These are phyloP conservation scores for Teleopsis dalmanni DNA, from an alignment of 1,140 invertebrate species.

Conservation along the genomic window DNA sequence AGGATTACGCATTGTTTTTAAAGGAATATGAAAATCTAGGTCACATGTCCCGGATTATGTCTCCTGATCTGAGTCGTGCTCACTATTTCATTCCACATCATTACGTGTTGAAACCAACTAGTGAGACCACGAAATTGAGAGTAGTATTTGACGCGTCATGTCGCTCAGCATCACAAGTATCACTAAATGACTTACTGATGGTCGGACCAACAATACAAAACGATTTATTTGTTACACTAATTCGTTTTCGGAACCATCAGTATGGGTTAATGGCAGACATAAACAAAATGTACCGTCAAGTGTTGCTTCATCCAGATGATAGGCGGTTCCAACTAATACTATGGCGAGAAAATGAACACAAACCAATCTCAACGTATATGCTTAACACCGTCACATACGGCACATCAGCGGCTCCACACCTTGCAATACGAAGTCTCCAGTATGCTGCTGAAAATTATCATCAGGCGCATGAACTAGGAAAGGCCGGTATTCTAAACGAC, in stretches of 20 bases:
- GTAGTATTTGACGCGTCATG: conserved; percentile 26
- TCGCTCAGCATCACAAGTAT: conserved; percentile 15
- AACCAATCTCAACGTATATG: conserved; percentile 14
- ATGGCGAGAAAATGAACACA: conserved; percentile 5
- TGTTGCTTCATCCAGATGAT: neutral
- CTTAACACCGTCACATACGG: conserved; percentile 18
- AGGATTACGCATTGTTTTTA: conserved; percentile 4
- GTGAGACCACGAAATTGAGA: conserved; percentile 25
- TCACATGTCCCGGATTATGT: conserved; percentile 6
- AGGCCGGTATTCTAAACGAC: neutral
- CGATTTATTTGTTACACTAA: conserved; percentile 7
- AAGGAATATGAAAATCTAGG: conserved; percentile 8
- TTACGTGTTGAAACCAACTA: conserved; percentile 24
- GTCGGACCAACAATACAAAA: conserved; percentile 31
- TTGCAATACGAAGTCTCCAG: neutral
- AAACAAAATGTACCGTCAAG: conserved; percentile 1
- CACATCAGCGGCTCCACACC: neutral
- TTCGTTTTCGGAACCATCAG: conserved; percentile 4
- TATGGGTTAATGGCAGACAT: neutral
- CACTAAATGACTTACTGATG: conserved; percentile 32
- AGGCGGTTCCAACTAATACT: neutral
- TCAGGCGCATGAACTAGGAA: neutral
- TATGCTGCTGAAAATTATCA: neutral
- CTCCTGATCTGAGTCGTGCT: neutral
- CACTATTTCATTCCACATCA: conserved; percentile 28